phyloP scores from a whole-genome alignment of 2,797 vertebrate genomes.

The Falco cherrug region DNA sequence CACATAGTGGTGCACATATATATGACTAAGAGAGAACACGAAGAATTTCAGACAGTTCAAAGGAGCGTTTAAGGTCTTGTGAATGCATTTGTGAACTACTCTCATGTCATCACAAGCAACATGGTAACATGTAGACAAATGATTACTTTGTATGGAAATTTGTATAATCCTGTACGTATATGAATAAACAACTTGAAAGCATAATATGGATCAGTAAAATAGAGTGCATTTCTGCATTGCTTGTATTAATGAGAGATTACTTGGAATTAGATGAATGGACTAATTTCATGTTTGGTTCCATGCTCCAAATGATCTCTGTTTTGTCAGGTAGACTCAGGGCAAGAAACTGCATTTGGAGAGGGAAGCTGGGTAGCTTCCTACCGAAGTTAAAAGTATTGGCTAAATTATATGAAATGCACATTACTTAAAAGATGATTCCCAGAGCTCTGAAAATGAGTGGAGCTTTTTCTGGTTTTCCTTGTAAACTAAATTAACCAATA shows the following conservation, averaged over 20 bases:
- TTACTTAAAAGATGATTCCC: neutral
- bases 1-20: rapidly evolving
- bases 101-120: neutral
- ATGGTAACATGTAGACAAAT: neutral
- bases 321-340: neutral
- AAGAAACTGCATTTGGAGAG: neutral
- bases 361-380: rapidly evolving
- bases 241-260: neutral
- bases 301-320: neutral
- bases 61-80: neutral
- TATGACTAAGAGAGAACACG: neutral
- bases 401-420: neutral
- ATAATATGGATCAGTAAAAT: neutral
- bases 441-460: neutral
- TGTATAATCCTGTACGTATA: neutral
- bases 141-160: neutral
- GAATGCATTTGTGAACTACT: neutral
- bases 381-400: neutral
- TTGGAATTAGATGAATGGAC: neutral
- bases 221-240: neutral
- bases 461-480: neutral
- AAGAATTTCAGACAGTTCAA: neutral
- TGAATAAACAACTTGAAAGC: neutral
- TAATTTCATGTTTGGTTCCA: neutral
- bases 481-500: neutral